phyloP scores from a whole-genome alignment of 2,888 invertebrate species.

The Temnothorax ravouxi region DNA sequence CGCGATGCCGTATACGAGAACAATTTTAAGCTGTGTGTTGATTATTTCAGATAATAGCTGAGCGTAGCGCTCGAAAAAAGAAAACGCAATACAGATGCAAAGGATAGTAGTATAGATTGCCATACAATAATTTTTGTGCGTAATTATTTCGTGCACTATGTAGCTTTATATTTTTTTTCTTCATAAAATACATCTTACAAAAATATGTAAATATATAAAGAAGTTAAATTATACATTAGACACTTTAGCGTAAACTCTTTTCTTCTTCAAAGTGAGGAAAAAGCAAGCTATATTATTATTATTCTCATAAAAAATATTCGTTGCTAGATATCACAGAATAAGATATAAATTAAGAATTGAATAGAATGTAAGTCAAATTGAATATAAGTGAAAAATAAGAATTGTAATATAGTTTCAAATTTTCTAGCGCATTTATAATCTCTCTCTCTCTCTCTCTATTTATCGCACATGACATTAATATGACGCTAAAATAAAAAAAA shows the following conservation, averaged over 20 bases:
- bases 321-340: not conserved
- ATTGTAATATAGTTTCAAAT: not conserved
- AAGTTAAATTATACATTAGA: not conserved
- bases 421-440: not conserved
- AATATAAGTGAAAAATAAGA: not conserved
- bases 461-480: not conserved
- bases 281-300: not conserved
- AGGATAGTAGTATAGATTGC: not conserved
- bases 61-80: not conserved
- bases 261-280: not conserved
- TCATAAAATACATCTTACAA: not conserved
- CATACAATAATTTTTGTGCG: not conserved
- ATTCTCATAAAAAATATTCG: not conserved
- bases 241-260: not conserved
- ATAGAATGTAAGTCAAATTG: not conserved
- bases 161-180: not conserved
- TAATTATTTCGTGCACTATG: not conserved
- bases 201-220: not conserved
- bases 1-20: slow-evolving; percentile 34
- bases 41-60: slow-evolving; percentile 7
- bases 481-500: not conserved
- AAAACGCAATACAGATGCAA: not conserved
- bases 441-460: no score
- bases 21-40: not conserved
- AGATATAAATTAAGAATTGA: not conserved